Evolutionary conservation across 2,888 invertebrate genomes (phyloP), one percentile per base, ranked within the genome.

Genomic region (Omphaloscelis lunosa): DNA sequence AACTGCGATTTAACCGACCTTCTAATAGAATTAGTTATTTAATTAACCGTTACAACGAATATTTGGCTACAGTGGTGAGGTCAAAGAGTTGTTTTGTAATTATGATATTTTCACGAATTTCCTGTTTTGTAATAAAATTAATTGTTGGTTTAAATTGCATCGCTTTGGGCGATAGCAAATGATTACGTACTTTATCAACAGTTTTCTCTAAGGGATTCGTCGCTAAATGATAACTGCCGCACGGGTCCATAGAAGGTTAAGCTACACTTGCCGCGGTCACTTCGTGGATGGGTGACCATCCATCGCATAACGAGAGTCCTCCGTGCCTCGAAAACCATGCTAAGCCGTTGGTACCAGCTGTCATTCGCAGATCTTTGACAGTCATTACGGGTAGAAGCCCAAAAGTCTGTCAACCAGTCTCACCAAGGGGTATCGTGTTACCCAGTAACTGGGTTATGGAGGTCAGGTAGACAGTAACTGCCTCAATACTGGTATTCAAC

Each of bases 21-120:
- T 15, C 39, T 71, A 78, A 74, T 41, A 56, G 23, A 72, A 79
- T 69, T 82, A 58, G 79, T 68, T 74, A 74, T 71, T 78, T 68
- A 68, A 79, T 82, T 79, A 74, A 68, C 71, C 12, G 27, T 48
- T 56, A 48, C 53, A 29, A 11, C 20, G 27, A 23, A 66, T 79
- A 53, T 67, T 73, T 67, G 56, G 56, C 68, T 63, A 63, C 29
- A 34, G 48, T 15, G 48, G 73, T 67, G 23, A 58, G 58, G 62
- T 68, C 27, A 63, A 73, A 67, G 56, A 41, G 41, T 27, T 17
- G 41, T 68, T 56, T 56, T 62, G 65, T 56, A 29, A 63, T 17
- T 79, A 11, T 56, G 53, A 72, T 62, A 48, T 61, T 67, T 67
- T 61, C 59, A 3, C 5, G 27, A 41, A 17, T 58, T 77, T 77